A percentile compares a stretch with the other conserved stretches of the same genome.
These are phyloP conservation scores for Cyprinella venusta DNA, from an alignment of 2,797 vertebrate genomes.

Conservation along the genomic window DNA sequence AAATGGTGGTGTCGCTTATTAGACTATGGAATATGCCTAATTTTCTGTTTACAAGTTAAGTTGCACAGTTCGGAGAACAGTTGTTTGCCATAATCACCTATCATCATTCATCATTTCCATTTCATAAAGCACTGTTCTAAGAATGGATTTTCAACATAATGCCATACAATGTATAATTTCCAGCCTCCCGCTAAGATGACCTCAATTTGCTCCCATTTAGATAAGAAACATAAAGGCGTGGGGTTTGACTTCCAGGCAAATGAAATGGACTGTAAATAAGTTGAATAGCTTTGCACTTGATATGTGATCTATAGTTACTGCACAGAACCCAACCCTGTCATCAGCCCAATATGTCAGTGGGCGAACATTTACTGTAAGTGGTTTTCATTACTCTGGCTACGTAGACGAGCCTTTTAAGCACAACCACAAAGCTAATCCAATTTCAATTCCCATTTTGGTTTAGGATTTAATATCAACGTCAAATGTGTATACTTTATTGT, in stretches of 20 bases:
- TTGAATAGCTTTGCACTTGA: constrained; percentile 56
- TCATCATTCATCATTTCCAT: background rate
- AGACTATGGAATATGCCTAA: constrained; percentile 54
- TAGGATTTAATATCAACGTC: constrained; percentile 66
- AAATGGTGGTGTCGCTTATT: constrained; percentile 42
- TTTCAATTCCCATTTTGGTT: constrained; percentile 66
- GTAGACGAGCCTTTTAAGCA: constrained; percentile 70
- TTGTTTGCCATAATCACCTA: background rate
- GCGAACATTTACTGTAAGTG: constrained; percentile 56
- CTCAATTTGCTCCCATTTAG: constrained; percentile 18
- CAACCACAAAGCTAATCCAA: constrained; percentile 65
- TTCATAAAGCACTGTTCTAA: constrained; percentile 24
- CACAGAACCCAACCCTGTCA: constrained; percentile 64
- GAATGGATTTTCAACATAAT: constrained; percentile 7
- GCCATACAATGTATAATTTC: constrained; percentile 7
- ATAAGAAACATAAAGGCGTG: constrained; percentile 14
- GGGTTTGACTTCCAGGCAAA: constrained; percentile 29
- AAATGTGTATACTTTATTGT: constrained; percentile 33
- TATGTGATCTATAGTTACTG: constrained; percentile 44
- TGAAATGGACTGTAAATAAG: constrained; percentile 56
- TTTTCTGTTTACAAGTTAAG: constrained; percentile 47
- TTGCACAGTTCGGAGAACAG: constrained; percentile 44
- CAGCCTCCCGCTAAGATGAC: constrained; percentile 22
- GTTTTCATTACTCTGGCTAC: constrained; percentile 67
- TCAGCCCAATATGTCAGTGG: constrained; percentile 58